phyloP scores from a whole-genome alignment of 2,888 invertebrate genomes.

The Myopa testacea region DNA sequence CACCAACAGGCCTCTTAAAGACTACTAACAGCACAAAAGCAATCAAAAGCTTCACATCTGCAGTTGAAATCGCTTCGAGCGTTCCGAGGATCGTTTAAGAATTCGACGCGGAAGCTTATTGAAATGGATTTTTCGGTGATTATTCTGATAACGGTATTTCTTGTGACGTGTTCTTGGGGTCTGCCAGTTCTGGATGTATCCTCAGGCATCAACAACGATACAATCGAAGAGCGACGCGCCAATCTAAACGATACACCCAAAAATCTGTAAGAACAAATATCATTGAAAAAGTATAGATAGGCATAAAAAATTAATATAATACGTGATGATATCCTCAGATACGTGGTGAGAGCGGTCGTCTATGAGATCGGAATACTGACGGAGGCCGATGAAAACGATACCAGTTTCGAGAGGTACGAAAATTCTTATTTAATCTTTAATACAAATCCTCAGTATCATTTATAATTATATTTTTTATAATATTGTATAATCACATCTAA shows the following conservation, averaged over 20 bases:
- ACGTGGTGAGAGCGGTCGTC: constrained; percentile 72
- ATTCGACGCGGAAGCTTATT: neutral
- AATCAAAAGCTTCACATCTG: constrained; percentile 1
- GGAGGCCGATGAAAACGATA: constrained; percentile 69
- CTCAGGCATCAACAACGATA: constrained; percentile 60
- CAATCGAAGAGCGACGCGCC: constrained; percentile 58
- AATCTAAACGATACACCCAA: constrained; percentile 61
- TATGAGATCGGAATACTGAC: constrained; percentile 74
- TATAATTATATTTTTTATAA: too few species aligned
- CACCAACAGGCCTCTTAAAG: constrained; percentile 19
- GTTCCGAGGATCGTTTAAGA: neutral
- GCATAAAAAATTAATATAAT: neutral
- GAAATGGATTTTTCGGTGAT: neutral
- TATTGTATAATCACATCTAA: too few species aligned
- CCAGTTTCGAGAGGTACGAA: constrained; percentile 60
- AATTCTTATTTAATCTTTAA: neutral
- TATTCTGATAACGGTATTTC: constrained; percentile 51
- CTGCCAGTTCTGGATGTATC: constrained; percentile 56
- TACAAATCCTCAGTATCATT: too few species aligned
- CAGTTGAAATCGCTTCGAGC: constrained; percentile 8
- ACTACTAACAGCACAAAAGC: neutral
- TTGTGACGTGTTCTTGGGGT: constrained; percentile 54
- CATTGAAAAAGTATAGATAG: too few species aligned
- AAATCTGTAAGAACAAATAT: constrained; percentile 60
- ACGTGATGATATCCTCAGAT: constrained; percentile 61